phyloP scores from a whole-genome alignment of 2,888 invertebrate species.

The Tipula helvola region DNA sequence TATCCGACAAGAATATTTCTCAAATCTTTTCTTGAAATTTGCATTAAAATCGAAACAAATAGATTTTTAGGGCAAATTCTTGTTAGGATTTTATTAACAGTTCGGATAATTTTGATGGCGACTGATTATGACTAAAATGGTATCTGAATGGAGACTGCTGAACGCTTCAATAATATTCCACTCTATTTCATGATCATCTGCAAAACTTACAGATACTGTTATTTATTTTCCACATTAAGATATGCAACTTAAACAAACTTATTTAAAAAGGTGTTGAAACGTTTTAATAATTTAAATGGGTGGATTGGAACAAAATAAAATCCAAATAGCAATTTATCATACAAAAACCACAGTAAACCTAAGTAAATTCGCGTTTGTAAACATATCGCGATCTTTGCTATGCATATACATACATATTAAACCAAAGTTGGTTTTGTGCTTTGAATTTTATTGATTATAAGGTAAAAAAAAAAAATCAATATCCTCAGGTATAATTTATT shows the following conservation, averaged over 20 bases:
- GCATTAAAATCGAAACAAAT: too few species aligned
- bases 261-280: background rate
- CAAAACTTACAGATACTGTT: background rate
- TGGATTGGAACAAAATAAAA: background rate
- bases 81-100: too few species aligned
- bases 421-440: background rate
- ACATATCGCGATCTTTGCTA: background rate
- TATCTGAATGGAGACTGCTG: too few species aligned
- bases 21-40: too few species aligned
- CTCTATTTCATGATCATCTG: background rate
- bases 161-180: background rate
- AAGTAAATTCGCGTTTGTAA: background rate
- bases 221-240: background rate
- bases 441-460: background rate
- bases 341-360: background rate
- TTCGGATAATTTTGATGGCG: too few species aligned
- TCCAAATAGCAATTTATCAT: background rate
- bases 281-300: background rate
- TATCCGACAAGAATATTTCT: too few species aligned
- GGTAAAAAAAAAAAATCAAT: background rate
- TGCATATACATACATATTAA: background rate
- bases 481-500: background rate
- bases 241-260: background rate
- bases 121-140: too few species aligned
- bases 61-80: too few species aligned